Conservation (phyloP, 2,888 invertebrate species). For the Meiosimyza platycephala region DNA sequence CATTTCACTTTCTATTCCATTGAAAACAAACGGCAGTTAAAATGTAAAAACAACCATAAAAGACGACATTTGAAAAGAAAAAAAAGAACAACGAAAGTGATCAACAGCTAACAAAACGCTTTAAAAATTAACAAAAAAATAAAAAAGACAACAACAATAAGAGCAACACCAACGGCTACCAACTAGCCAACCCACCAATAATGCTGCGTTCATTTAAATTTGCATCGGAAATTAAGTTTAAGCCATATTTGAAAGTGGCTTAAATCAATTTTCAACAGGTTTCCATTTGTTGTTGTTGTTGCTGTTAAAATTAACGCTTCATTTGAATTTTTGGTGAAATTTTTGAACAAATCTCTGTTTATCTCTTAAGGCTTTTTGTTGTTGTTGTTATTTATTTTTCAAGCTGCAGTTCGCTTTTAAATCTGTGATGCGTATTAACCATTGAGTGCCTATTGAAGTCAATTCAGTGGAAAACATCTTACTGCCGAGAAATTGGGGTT, state of each 20-base stretch:
- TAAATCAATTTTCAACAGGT: conserved; percentile 27
- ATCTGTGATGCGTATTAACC: too few species aligned
- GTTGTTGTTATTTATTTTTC: too few species aligned
- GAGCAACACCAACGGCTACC: conserved; percentile 26
- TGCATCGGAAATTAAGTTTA: conserved; percentile 9
- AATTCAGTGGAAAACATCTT: too few species aligned
- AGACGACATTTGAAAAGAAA: conserved; percentile 27
- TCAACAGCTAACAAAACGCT: conserved; percentile 42
- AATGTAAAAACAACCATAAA: conserved; percentile 1
- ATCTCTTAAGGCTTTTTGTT: too few species aligned
- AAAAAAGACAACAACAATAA: conserved; percentile 40
- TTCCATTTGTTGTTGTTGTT: conserved; percentile 33
- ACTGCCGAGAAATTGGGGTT: too few species aligned
- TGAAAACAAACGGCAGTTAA: neutral
- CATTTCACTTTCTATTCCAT: conserved; percentile 6
- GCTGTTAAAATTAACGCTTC: conserved; percentile 38
- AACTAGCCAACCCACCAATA: neutral
- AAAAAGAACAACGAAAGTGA: conserved; percentile 15
- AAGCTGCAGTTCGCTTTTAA: too few species aligned
- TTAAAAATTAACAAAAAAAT: conserved; percentile 38
- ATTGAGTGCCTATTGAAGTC: too few species aligned
- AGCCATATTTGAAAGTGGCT: conserved; percentile 24
- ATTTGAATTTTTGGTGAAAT: conserved; percentile 59
- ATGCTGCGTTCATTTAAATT: neutral
- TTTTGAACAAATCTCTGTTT: conserved; percentile 55